These are phyloP conservation scores for Platorchestia sp. DNA, from an alignment of 1,140 invertebrate species.

Conservation along the genomic window DNA sequence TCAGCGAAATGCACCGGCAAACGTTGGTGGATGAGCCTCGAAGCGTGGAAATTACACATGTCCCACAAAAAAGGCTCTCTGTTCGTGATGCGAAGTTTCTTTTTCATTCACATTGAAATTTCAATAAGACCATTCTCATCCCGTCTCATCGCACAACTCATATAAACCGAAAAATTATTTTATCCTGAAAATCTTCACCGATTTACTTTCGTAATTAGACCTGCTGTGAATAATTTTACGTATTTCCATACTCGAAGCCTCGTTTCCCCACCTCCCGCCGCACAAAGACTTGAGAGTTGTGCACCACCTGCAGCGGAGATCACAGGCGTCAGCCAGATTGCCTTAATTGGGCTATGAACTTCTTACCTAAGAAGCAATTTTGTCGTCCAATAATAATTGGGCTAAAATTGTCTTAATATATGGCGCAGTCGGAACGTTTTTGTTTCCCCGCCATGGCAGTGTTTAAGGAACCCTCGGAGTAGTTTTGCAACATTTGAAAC, in stretches of 20 bases:
- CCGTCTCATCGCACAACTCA: background rate
- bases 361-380: background rate
- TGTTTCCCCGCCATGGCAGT: background rate
- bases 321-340: background rate
- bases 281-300: background rate
- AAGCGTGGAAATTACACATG: background rate
- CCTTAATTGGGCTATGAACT: background rate
- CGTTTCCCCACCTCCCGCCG: background rate
- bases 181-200: background rate
- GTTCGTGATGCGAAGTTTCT: background rate
- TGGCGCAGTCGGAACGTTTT: background rate
- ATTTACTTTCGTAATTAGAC: background rate
- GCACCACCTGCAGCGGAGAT: background rate
- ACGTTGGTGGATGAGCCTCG: background rate
- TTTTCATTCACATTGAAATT: background rate
- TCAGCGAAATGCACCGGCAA: background rate
- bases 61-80: background rate
- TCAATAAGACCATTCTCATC: background rate
- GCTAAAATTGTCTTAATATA: background rate
- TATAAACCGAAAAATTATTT: background rate
- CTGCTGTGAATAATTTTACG: background rate
- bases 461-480: background rate
- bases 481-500: background rate
- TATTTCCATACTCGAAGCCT: background rate
- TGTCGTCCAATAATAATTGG: background rate